Evolutionary conservation across 2,113 vertebrate genomes (phyloP), one percentile per base, ranked within the genome.

Genomic region (Chionis minor): DNA sequence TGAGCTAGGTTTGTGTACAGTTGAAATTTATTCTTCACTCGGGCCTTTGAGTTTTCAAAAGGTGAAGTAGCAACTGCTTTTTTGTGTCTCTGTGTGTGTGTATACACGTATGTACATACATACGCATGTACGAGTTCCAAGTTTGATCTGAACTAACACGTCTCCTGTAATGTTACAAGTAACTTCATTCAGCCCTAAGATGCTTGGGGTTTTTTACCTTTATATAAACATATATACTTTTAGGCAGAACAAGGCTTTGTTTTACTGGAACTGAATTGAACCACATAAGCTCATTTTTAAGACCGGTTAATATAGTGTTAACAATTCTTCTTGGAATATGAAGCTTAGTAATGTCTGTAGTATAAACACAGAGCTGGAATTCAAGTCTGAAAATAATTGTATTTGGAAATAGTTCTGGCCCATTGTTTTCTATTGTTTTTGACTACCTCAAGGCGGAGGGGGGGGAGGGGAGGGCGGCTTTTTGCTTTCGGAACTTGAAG

Each of bases 61-160:
- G 11, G 10, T 40, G 67, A 73, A 89, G 23, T 33, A 61, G 47
- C 13, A 40, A 23, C 33, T 17, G 9, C 3, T 49, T 74, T 61
- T 67, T 66, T 73, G 26, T 33, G 12, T 65, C 12, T 75, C 2
- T 19, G 10, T 59, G 28, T 42, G 15, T 38, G 17, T 14, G 10
- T 62, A 49, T 8, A 6, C 4, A 7, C 2, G 1, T 38, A 9
- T 27, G 5, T 38, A 11, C 27, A 12, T 38, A 40, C 8, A 12
- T 12, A 40, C 2, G 3, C 9, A 8, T 9, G 1, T n/a, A 16
- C 14, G 32, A 62, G 28, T 71, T 87, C 16, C 18, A 45, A 35
- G 32, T 38, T 28, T 90, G 21, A 63, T 58, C 32, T 47, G 58
- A 47, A 65, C 10, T 63, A 75, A 54, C 3, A 8, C 0, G 0